Evolutionary conservation across 2,888 invertebrate species (phyloP), one percentile per base, ranked within the genome.

Genomic region (Teleogryllus oceanicus): DNA sequence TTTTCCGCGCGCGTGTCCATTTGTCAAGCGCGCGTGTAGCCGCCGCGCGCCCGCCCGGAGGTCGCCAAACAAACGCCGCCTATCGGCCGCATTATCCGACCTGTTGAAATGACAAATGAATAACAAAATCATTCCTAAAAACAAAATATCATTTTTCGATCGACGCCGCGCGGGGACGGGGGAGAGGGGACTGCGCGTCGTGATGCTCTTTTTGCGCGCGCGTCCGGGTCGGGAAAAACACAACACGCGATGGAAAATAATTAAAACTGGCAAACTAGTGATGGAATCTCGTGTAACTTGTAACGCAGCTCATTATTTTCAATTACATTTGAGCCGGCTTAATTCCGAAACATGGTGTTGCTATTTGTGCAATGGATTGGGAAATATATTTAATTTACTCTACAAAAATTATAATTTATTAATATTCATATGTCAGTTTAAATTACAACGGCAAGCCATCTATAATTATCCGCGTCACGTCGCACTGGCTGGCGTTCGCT

Each of bases 61-160:
- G 62, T 62, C 62, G 62, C 62, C 62, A 62, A 62, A 62, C 62
- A 62, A 62, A 62, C 62, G 62, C 62, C 16, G 62, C 62, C 62
- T 62, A 62, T 62, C 62, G 62, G 62, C 62, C n/a, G 62, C 62
- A 62, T 62, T 62, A 62, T 62, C 62, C 62, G 62, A 62, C 62
- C 62, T 62, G 62, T 62, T 62, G 62, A 62, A 62, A 62, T 62
- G 62, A 62, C 62, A 62, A 62, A 62, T 62, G 62, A 62, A 62
- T 62, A 62, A 62, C 62, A 62, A 62, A 62, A 62, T 62, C 62
- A 62, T 62, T 62, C 62, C 62, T 62, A 62, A 62, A 62, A 62
- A 62, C 62, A 62, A 62, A 62, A 62, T 62, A 62, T 62, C 62
- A 62, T 62, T 18, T 62, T 62, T 62, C n/a, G 37, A 37, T 37